Base-by-base conservation (phyloP, 2,113 vertebrate genomes). In the Ahaetulla prasina region DNA sequence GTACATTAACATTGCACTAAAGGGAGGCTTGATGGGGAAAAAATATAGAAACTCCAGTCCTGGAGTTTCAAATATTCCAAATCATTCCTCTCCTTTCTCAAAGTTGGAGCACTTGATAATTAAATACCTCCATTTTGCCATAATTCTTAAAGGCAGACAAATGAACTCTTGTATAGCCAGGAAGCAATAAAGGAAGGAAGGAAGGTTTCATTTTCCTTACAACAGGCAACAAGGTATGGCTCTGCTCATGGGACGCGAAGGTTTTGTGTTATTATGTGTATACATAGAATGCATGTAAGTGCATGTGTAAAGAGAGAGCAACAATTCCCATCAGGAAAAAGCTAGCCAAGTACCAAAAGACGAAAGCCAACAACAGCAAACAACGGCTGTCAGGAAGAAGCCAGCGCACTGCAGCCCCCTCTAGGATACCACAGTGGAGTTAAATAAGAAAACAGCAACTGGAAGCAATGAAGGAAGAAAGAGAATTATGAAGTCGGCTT, bases 401-500 rank as follows among this genome's bases (percentile, higher is more conserved):
- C 89, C 92, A 45, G 93, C 0, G 93, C 80, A 85, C 87, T 92
- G 94, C 63, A 96, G 89, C 54, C 89, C 93, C 89, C 91, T 94
- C 95, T 94, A 96, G 95, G 88, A 94, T 94, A 92, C 90, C 85
- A 87, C 92, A 94, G 90, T 39, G 49, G 90, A 94, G 95, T 91
- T 90, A 1, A 4, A 93, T 90, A 95, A 95, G 94, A 95, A 94
- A 94, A 94, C 18, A 12, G 84, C 88, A 16, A 87, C 88, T 63
- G 68, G 80, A 93, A 85, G 0, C 0, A 53, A 52, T 88, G 27
- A 10, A 8, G 10, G 55, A 12, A 45, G 50, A 30, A 50, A 52
- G 39, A 43, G 74, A 80, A 22, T 43, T 39, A 80, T 80, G 74
- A 80, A 80, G 74, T 43, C 22, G 35, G 74, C 35, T 43, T 80